Evolutionary conservation across 2,797 vertebrate species (phyloP), one percentile per base, ranked within the genome.

Genomic region (Carapus acus): DNA sequence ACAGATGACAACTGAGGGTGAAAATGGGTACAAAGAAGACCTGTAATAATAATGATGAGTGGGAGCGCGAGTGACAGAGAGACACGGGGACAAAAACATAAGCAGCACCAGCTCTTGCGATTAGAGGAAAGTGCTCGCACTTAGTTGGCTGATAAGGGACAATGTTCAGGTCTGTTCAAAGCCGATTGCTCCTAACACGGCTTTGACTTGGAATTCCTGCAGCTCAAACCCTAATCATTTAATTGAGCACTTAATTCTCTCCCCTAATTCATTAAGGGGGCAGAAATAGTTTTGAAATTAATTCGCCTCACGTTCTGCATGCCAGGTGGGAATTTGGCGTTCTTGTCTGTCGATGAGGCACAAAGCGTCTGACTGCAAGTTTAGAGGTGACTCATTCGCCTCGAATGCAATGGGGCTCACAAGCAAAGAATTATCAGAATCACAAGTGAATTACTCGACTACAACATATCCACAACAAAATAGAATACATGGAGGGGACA

Each of bases 231-330:
- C 76, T 85, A 85, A 87, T 87, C 84, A 85, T 85, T 85, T 86
- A 84, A 86, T 86, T 85, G 83, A 85, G 82, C 73, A 79, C 80
- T 85, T 81, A 79, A 86, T 85, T 85, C 78, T 74, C 78, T 71
- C 62, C 67, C 65, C 69, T 82, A 81, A 85, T 84, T 87, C 73
- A 85, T 83, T 81, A 83, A 77, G 64, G 71, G 78, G 55, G 74
- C 76, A 79, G 80, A 77, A 72, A 83, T 79, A 37, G 78, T 82
- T 81, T 66, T 43, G 71, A 81, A 81, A 83, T 84, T 54, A 77
- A 87, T 83, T 83, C 63, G 8, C 3, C 9, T 79, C 80, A 79
- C 77, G 72, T 76, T 11, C 59, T 52, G 55, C 38, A 38, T 39
- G 69, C 73, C 82, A 82, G 82, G 73, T 81, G 80, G 74, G 67